Evolutionary conservation across 2,888 invertebrate species (phyloP), one percentile per base, ranked within the genome.

Genomic region (Stomorhina lunata): DNA sequence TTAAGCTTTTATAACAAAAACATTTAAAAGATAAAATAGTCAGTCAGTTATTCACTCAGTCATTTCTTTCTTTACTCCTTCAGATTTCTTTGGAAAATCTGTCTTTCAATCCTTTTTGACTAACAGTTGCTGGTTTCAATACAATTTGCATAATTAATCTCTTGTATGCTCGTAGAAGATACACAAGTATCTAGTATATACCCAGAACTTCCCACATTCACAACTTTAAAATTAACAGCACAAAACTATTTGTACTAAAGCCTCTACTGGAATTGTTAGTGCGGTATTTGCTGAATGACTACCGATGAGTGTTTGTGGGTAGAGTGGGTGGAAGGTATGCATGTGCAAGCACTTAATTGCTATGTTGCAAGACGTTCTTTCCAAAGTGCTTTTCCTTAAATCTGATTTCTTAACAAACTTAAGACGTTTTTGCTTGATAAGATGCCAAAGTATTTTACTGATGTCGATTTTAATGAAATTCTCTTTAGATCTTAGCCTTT

Each of bases 91-190:
- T n/a, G n/a, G n/a, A n/a, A n/a, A n/a, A n/a, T 34, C 17, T n/a
- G 25, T 73, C 43, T 61, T 45, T 32, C 17, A n/a, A n/a, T n/a
- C n/a, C n/a, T n/a, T 32, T 50, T 73, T 77, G 68, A 55, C 63
- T 78, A 63, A 71, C 71, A 69, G 7, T 59, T 75, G 78, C 69
- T 73, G 65, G 66, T 32, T 71, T 66, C 66, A 75, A 82, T 82
- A 66, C 59, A 82, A 79, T 82, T 79, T 71, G 75, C 82, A 82
- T 82, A 79, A 79, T 82, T 82, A 82, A 79, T 79, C 75, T 32
- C 43, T 59, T 53, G 25, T n/a, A 53, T 61, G 10, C 43, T 48
- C n/a, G n/a, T n/a, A n/a, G n/a, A n/a, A n/a, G n/a, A 76, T 45
- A 37, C 22, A 22, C 20, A 45, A 66, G 10, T 37, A 15, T 17